Evolutionary conservation across 2,113 vertebrate species (phyloP), one percentile per base, ranked within the genome.

Genomic region (Vanacampus margaritifer): DNA sequence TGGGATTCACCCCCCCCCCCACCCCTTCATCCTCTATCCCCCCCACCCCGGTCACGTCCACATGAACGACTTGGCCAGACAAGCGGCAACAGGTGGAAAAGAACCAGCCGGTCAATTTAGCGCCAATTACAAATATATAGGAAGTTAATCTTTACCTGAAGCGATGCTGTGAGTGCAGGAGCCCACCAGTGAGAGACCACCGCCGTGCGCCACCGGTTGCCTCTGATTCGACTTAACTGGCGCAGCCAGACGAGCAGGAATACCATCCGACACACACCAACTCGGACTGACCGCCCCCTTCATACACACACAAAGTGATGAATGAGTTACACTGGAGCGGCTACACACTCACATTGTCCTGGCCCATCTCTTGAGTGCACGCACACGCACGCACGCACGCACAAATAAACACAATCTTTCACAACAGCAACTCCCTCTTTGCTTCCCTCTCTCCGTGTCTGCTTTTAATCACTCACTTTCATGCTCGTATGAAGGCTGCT

Each of bases 171-270:
- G 11, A 61, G 21, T 39, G 21, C n/a, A 14, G 26, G 28, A 54
- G 51, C 35, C 12, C 50, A 61, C 71, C 67, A 66, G 64, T 17
- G 14, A 45, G 75, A 86, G 79, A 87, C 83, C 79, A 80, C 86
- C 65, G n/a, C 73, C 8, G 78, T 58, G 72, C 79, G 69, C 77
- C 81, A 81, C 73, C 71, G 78, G 74, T 80, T 79, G 77, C 75
- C 73, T 87, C 82, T 78, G 86, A 88, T 86, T 79, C 69, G 80
- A 89, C 82, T 88, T 83, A 76, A 84, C 79, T 78, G 77, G 79
- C 80, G 74, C 68, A 87, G 84, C 66, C 68, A 87, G 83, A 89
- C 74, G 45, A 87, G 72, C 78, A 82, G 80, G 82, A 86, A 82
- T 81, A 84, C 81, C 59, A 67, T 69, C 73, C 74, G 76, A 86